These are phyloP conservation scores for Polymixis lichenea DNA, from an alignment of 2,888 invertebrate genomes.

Conservation along the genomic window DNA sequence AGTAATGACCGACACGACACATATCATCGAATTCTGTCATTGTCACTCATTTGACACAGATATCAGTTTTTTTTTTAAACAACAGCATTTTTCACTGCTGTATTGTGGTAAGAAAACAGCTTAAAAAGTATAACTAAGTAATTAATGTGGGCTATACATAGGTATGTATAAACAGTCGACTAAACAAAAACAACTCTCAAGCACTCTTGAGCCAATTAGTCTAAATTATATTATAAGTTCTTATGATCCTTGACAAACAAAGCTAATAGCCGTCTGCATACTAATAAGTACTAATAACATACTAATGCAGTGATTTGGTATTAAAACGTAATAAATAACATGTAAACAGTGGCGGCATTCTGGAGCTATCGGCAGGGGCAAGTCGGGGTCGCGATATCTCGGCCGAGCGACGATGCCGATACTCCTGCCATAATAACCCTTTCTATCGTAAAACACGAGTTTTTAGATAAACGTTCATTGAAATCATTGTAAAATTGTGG, in stretches of 20 bases:
- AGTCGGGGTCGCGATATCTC: conserved; percentile 77
- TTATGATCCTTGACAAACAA: conserved; percentile 52
- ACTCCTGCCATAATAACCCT: conserved; percentile 63
- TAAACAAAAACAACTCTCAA: conserved; percentile 8
- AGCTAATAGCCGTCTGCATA: conserved; percentile 49
- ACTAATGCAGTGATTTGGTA: conserved; percentile 59
- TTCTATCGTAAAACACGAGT: conserved; percentile 63
- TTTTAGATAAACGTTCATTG: conserved; percentile 49
- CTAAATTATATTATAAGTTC: conserved; percentile 51
- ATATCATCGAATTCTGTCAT: conserved; percentile 35
- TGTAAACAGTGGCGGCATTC: conserved; percentile 66
- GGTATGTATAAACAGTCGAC: background rate
- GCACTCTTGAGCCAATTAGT: conserved; percentile 47
- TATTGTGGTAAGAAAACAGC: background rate
- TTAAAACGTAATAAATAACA: conserved; percentile 64
- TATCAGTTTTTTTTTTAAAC: conserved; percentile 6
- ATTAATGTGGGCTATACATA: background rate
- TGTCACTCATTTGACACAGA: conserved; percentile 26
- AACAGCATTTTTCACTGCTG: background rate
- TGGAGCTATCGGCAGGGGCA: conserved; percentile 73
- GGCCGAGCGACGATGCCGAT: conserved; percentile 56
- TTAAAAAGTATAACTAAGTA: conserved; percentile 8
- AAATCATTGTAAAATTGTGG: conserved; percentile 13
- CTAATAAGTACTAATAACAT: conserved; percentile 45
- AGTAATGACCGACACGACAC: conserved; percentile 47